phyloP scores from a whole-genome alignment of 2,888 invertebrate species.

The Proisotoma minuta region DNA sequence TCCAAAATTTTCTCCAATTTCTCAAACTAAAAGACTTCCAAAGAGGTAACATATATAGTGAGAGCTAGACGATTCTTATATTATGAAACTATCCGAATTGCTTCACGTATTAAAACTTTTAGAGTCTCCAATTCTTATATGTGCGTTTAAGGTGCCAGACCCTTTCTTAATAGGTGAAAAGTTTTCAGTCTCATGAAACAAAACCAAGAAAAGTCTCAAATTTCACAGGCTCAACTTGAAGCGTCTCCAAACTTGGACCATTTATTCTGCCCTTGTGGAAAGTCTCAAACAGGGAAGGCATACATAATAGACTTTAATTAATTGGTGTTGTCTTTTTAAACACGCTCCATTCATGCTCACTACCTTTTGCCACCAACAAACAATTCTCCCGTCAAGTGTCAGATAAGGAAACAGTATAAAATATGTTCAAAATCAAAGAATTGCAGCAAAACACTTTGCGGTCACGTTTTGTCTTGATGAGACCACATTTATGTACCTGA shows the following conservation, averaged over 20 bases:
- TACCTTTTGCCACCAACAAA: conserved; percentile 2
- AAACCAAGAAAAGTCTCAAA: conserved; percentile 18
- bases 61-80: too few species aligned
- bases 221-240: conserved; percentile 16
- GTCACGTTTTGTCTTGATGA: neutral
- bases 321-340: conserved; percentile 27
- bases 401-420: conserved; percentile 1
- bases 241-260: neutral
- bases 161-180: conserved; percentile 23
- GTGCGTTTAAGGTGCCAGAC: neutral
- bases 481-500: neutral
- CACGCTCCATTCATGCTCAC: conserved; percentile 19
- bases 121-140: neutral
- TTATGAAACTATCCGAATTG: too few species aligned
- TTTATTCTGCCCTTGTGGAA: conserved; percentile 1
- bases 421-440: neutral
- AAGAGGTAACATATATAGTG: too few species aligned
- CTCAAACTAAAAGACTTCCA: too few species aligned
- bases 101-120: too few species aligned
- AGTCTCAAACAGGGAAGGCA: conserved; percentile 8
- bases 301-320: conserved; percentile 25
- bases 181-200: conserved; percentile 15
- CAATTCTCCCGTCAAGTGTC: neutral
- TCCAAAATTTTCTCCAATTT: too few species aligned
- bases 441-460: neutral